Base-by-base conservation (phyloP, 2,113 vertebrate genomes). In the Rhipidura dahli region DNA sequence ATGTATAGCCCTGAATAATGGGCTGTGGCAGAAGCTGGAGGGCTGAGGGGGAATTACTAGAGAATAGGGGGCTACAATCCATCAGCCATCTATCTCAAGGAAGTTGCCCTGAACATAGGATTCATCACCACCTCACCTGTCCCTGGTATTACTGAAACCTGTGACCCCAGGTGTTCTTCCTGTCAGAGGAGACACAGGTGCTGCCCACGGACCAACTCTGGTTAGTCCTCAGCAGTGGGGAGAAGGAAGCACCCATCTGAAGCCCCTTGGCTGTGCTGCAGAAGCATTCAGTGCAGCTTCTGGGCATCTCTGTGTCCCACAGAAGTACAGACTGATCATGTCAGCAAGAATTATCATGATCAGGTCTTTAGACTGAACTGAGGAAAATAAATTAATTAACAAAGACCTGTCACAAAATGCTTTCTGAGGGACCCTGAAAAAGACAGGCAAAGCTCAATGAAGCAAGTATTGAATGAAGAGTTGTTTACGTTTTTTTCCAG, bases 401-500 rank as follows among this genome's bases (percentile, higher is more conserved):
- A 68, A 81, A 83, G 42, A 59, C 7, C 7, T 42, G 37, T 13
- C 35, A 78, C 18, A 26, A 78, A 78, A 56, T 68, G 11, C 26
- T 65, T 13, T 4, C 31, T 76, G 45, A 50, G 24, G 22, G 7
- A 39, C 44, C 31, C 35, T 27, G 53, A 64, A 75, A 56, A 84
- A 63, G 49, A 28, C 0, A 5, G 12, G 20, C 0, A 15, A 70
- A 63, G 10, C 24, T 91, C 79, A 73, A 19, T 31, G 39, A 71
- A 73, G 23, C 17, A 60, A 71, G 23, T 22, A 56, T 54, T 44
- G 57, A 82, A n/a, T 27, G 13, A 69, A 47, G 5, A 89, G 35
- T 6, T 76, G 60, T 98, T 98, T 97, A 99, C 99, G 23, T 99
- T 99, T 54, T 97, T 97, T 0, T 99, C 98, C 92, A 99, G 97